Percentiles rank a stretch among this genome's conserved stretches.
Evolutionary conservation across 2,888 invertebrate species (phyloP).

Genomic region (Heliconius charithonia): DNA sequence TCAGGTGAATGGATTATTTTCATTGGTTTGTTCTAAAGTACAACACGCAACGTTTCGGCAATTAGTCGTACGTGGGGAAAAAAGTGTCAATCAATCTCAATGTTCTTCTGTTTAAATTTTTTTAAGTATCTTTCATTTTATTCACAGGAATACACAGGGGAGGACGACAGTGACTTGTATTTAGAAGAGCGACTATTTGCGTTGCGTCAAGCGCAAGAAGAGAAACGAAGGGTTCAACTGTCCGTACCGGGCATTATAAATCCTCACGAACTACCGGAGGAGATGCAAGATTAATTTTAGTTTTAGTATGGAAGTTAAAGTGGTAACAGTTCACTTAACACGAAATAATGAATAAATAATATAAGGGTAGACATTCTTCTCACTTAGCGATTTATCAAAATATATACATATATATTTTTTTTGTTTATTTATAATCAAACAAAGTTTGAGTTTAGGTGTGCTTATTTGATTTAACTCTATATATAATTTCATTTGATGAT

Average conservation of each 20-base stretch:
- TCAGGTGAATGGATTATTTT: too few relatives aligned
- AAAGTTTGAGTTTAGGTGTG: slow-evolving; percentile 30
- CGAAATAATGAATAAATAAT: slow-evolving; percentile 35
- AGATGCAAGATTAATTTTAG: slow-evolving; percentile 92
- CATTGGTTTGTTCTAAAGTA: too few relatives aligned
- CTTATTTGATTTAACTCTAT: slow-evolving; percentile 29
- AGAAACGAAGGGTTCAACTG: slow-evolving; percentile 95
- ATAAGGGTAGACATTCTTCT: slow-evolving; percentile 21
- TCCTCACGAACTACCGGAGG: slow-evolving; percentile 97
- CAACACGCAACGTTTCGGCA: too few relatives aligned
- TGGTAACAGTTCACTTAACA: slow-evolving; percentile 58
- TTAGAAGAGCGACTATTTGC: slow-evolving; percentile 97
- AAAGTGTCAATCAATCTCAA: too few relatives aligned
- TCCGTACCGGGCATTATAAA: slow-evolving; percentile 98
- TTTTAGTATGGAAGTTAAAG: slow-evolving; percentile 48
- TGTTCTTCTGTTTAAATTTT: not conserved
- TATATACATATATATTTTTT: not conserved
- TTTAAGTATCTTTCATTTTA: not conserved
- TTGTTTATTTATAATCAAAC: slow-evolving; percentile 22
- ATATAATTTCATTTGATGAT: slow-evolving; percentile 33
- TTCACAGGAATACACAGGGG: slow-evolving; percentile 97
- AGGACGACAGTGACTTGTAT: slow-evolving; percentile 98
- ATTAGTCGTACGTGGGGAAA: too few relatives aligned
- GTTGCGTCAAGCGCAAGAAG: slow-evolving; percentile 94
- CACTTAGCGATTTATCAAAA: slow-evolving; percentile 28